Percentiles rank a stretch among this genome's conserved stretches.
Conservation (phyloP, 2,797 vertebrate species). For the Crocidura indochinensis region DNA sequence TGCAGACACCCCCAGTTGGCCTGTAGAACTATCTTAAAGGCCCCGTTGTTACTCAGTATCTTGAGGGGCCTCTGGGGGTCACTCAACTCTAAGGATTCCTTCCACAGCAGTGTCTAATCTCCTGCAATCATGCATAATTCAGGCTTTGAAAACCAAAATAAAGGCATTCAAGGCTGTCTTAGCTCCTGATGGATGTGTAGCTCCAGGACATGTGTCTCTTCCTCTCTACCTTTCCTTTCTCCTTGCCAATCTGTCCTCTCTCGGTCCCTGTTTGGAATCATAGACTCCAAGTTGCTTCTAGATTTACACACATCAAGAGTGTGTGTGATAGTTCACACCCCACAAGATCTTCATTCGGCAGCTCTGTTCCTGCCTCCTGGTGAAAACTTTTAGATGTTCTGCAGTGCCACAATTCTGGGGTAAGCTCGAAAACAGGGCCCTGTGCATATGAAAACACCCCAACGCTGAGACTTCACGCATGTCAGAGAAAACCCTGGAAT, state of each 20-base stretch:
- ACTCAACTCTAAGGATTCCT: no score
- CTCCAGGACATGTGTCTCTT: neutral
- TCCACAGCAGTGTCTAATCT: neutral
- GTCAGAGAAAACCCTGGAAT: neutral
- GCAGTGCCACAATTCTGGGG: accelerated
- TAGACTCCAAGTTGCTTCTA: no score
- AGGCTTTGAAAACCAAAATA: constrained; percentile 33
- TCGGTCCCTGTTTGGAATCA: no score
- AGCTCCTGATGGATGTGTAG: neutral
- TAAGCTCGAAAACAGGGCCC: neutral
- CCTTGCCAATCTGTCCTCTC: no score
- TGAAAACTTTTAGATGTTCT: neutral
- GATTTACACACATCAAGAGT: no score
- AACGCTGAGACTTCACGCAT: neutral
- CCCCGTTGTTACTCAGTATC: no score
- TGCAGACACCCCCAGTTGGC: no score
- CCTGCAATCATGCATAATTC: neutral
- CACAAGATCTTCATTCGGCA: no score
- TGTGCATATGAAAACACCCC: neutral
- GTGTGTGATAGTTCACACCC: neutral
- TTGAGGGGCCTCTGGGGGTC: no score
- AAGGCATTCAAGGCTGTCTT: constrained; percentile 1
- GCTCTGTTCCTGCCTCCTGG: no score
- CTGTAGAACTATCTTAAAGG: no score
- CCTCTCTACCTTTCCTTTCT: no score